A percentile compares a stretch with the other conserved stretches of the same genome.
phyloP scores from a whole-genome alignment of 2,888 invertebrate genomes.

The Tinea trinotella region DNA sequence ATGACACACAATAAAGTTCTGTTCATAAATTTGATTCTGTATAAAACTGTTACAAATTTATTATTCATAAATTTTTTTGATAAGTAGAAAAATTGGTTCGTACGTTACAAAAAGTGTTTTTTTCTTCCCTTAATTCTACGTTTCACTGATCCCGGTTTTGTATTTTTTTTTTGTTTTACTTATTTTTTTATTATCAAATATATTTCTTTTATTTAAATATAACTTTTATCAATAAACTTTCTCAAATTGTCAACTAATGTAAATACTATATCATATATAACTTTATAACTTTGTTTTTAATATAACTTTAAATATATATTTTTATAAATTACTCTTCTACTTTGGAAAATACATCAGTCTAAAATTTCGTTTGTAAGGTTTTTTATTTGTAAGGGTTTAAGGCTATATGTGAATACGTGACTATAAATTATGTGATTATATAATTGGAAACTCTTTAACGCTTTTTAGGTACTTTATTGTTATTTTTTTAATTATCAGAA shows the following conservation, averaged over 20 bases:
- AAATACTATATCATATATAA: conserved; percentile 43
- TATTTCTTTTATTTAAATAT: conserved; percentile 38
- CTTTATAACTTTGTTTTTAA: conserved; percentile 1
- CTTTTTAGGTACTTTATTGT: conserved; percentile 29
- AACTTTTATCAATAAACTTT: conserved; percentile 62
- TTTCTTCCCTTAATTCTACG: conserved; percentile 45
- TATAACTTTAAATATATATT: conserved; percentile 38
- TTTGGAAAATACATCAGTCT: conserved; percentile 68
- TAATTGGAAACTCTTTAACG: conserved; percentile 42
- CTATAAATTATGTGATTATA: conserved; percentile 38
- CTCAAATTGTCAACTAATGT: conserved; percentile 71
- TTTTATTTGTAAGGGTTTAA: conserved; percentile 51
- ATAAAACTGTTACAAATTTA: neutral
- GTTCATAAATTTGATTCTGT: too few relatives aligned
- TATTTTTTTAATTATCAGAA: conserved; percentile 27
- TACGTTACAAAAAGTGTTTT: conserved; percentile 47
- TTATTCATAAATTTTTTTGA: neutral
- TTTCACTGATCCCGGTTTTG: conserved; percentile 57
- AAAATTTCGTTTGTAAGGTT: conserved; percentile 68
- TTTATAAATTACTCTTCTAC: conserved; percentile 26
- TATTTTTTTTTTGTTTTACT: conserved; percentile 40
- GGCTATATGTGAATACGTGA: conserved; percentile 37
- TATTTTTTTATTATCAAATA: conserved; percentile 32
- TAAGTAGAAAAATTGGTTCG: conserved; percentile 56
- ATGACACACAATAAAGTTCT: conserved; percentile 15